Evolutionary conservation across 2,888 invertebrate species (phyloP).

Genomic region (Thumatha senex): DNA sequence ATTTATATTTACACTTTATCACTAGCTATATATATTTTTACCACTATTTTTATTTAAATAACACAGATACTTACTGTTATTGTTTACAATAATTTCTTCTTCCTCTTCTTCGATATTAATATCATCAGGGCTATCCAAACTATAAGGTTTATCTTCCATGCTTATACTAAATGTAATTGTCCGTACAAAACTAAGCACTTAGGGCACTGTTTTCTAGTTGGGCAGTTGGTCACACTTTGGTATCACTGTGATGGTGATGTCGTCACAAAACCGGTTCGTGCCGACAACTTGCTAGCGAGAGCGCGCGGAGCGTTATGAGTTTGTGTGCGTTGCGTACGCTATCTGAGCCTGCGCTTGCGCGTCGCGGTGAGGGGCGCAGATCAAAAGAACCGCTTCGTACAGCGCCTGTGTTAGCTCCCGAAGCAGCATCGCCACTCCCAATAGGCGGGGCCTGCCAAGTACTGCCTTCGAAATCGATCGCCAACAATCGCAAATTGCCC

Average conservation of each 20-base stretch:
- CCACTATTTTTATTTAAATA: too few relatives aligned
- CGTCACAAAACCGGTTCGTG: slow-evolving; percentile 76
- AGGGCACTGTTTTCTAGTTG: slow-evolving; percentile 55
- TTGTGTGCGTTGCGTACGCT: slow-evolving; percentile 79
- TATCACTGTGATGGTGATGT: slow-evolving; percentile 66
- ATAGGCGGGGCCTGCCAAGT: slow-evolving; percentile 73
- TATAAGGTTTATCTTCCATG: slow-evolving; percentile 80
- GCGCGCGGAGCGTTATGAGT: slow-evolving; percentile 79
- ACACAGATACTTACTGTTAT: slow-evolving; percentile 62
- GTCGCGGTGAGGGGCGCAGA: slow-evolving; percentile 57
- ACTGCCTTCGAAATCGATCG: slow-evolving; percentile 79
- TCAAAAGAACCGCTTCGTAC: slow-evolving; percentile 74
- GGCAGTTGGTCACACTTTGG: slow-evolving; percentile 56
- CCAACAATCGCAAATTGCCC: slow-evolving; percentile 65
- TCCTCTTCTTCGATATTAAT: slow-evolving; percentile 78
- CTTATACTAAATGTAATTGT: slow-evolving; percentile 54
- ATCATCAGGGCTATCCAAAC: slow-evolving; percentile 81
- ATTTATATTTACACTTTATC: too few relatives aligned
- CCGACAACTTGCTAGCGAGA: slow-evolving; percentile 79
- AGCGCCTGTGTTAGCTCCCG: slow-evolving; percentile 79
- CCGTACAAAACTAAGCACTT: slow-evolving; percentile 68
- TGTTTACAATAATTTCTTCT: slow-evolving; percentile 72
- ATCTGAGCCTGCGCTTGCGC: slow-evolving; percentile 67
- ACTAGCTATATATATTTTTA: too few relatives aligned
- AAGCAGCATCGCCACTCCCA: slow-evolving; percentile 77